Conservation (phyloP, 2,888 invertebrate species). For the Cepaea hortensis region DNA sequence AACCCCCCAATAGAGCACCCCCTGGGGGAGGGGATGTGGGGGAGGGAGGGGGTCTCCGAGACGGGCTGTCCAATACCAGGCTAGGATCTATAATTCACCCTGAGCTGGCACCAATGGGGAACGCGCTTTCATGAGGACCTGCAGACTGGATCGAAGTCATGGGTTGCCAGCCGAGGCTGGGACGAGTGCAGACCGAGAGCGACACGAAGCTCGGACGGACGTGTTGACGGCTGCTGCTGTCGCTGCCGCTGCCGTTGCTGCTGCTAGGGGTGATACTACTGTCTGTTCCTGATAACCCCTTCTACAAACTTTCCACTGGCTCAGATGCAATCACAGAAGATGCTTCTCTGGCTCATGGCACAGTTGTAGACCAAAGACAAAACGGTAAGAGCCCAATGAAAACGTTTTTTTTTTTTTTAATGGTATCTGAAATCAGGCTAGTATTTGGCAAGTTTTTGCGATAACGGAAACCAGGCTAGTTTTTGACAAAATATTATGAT, state of each 20-base stretch:
- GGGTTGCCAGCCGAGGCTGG: constrained; percentile 13
- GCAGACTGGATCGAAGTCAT: constrained; percentile 40
- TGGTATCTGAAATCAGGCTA: no score
- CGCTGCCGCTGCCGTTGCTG: not conserved
- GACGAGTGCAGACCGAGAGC: constrained; percentile 24
- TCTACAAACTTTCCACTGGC: no score
- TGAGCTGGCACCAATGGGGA: constrained; percentile 37
- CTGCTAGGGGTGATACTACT: no score
- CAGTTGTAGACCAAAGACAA: no score
- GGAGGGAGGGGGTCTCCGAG: constrained; percentile 12
- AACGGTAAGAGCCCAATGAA: no score
- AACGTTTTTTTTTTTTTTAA: no score
- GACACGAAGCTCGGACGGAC: constrained; percentile 19
- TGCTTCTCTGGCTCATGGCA: no score
- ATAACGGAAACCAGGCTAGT: no score
- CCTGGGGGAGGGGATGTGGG: no score
- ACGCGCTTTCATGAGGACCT: constrained; percentile 30
- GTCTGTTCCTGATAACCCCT: not conserved
- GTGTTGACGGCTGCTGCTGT: constrained; percentile 3
- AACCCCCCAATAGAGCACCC: constrained; percentile 15
- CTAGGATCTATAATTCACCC: constrained; percentile 45
- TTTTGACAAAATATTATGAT: no score
- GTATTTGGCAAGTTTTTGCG: no score
- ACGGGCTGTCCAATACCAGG: constrained; percentile 38
- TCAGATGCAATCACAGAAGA: no score